Evolutionary conservation across 92 coral and sea anemone species (phyloP), one percentile per base, ranked within the genome.

Genomic region (Virgularia gustaviana): DNA sequence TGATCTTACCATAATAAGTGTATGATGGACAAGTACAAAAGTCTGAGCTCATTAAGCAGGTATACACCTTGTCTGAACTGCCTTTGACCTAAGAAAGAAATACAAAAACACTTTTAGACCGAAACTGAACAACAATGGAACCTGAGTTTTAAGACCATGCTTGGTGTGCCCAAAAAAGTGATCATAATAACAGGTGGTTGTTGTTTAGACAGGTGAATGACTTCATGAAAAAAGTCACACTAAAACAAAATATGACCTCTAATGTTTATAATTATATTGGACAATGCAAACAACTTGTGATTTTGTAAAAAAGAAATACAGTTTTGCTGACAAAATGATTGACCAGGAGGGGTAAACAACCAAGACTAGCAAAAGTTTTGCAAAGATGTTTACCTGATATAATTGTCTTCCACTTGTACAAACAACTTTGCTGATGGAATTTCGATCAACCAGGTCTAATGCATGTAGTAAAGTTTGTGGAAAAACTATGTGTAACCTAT

Each of bases 11-110:
- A 83, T 96, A 89, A 70, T 81, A 92, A 25, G 98, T 92, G 65
- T 86, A 92, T 4, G 98, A 89, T 18, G 94, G 98, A 49, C 98
- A 92, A 22, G 98, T 86, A 49, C 98, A 92, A 70, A 79, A 92
- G 39, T 85, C 89, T 22, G 88, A 72, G 37, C 82, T 75, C 37
- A 83, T 72, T 32, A 92, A 82, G 67, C 96, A 92, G 59, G 79
- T 86, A 49, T 92, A 92, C 25, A 81, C 58, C 58, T 84, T 87
- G 34, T 90, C 95, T 29, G 98, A 85, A 70, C 96, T 89, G 29
- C 98, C 98, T 31, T 74, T 63, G 23, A 92, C 98, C 98, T 92
- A 37, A 42, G 63, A 55, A 32, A 12, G 24, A 57, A 39, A 38
- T 29, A 34, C 23, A 0, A 30, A 4, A 22, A 36, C 4, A 6